Evolutionary conservation across 2,888 invertebrate genomes (phyloP).

Genomic region (Pomacea canaliculata): DNA sequence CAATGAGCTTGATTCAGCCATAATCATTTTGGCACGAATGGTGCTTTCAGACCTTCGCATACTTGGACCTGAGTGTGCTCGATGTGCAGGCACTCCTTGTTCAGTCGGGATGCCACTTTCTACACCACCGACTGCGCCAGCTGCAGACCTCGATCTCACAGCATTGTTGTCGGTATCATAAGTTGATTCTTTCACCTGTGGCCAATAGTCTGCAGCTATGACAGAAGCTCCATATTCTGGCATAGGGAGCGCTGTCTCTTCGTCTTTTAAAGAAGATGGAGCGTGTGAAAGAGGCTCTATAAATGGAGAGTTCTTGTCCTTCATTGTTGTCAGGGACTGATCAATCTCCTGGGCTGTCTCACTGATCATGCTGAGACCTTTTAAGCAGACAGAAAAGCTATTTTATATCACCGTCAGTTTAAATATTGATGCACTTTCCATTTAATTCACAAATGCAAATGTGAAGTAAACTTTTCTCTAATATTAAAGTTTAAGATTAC

Average conservation of each 20-base stretch:
- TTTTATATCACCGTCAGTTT: background rate
- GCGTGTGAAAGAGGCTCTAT: too few species aligned
- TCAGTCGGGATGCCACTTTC: constrained; percentile 20
- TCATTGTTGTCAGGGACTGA: background rate
- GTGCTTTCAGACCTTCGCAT: constrained; percentile 31
- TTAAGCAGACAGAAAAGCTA: background rate
- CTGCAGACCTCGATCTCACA: constrained; percentile 34
- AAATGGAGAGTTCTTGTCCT: constrained; percentile 40
- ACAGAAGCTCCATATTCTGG: background rate
- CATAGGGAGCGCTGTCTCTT: background rate
- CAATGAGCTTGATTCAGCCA: constrained; percentile 39
- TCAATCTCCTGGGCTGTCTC: constrained; percentile 38
- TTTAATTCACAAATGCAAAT: too few species aligned
- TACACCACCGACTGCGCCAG: constrained; percentile 27
- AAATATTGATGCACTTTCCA: background rate
- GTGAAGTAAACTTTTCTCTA: too few species aligned
- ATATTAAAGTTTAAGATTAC: too few species aligned
- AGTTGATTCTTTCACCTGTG: constrained; percentile 52
- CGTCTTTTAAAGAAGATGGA: too few species aligned
- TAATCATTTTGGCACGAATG: constrained; percentile 24
- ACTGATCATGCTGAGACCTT: constrained; percentile 48
- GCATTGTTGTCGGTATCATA: constrained; percentile 36
- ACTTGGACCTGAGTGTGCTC: constrained; percentile 27
- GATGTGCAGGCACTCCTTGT: constrained; percentile 21
- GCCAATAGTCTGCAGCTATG: constrained; percentile 54